Conservation (phyloP, 2,797 vertebrate species). For the Emydoidea blandingii region DNA sequence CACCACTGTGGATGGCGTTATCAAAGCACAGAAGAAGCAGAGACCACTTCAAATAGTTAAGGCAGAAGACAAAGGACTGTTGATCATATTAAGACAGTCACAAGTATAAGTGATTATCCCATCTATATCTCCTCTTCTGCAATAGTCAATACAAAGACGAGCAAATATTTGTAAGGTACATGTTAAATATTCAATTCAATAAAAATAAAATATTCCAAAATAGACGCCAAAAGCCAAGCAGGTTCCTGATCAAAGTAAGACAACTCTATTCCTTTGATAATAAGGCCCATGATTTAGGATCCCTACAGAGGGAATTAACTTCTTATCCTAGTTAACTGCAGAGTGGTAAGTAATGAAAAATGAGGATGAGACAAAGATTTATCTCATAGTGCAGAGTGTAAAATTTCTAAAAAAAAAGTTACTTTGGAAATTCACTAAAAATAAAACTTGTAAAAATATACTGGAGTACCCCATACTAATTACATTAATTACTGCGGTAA, state of each 20-base stretch:
- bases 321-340: neutral
- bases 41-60: constrained; percentile 42
- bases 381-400: constrained; percentile 15
- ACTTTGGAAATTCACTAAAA: constrained; percentile 30
- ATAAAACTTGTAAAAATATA: constrained; percentile 15
- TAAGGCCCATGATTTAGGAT: constrained; percentile 16
- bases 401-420: neutral
- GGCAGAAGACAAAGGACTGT: constrained; percentile 51
- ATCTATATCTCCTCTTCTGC: constrained; percentile 57
- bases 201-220: constrained; percentile 61
- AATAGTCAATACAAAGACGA: constrained; percentile 48
- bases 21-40: neutral
- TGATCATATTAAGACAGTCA: constrained; percentile 37
- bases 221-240: constrained; percentile 50
- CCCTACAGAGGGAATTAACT: constrained; percentile 20
- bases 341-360: neutral
- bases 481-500: neutral
- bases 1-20: neutral
- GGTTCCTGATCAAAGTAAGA: constrained; percentile 27
- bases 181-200: constrained; percentile 66
- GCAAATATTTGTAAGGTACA: constrained; percentile 65
- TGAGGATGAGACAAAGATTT: neutral
- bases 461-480: neutral
- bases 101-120: constrained; percentile 50
- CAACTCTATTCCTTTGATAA: constrained; percentile 37